These are phyloP conservation scores for Machimus atricapillus DNA, from an alignment of 2,888 invertebrate species.

Conservation along the genomic window DNA sequence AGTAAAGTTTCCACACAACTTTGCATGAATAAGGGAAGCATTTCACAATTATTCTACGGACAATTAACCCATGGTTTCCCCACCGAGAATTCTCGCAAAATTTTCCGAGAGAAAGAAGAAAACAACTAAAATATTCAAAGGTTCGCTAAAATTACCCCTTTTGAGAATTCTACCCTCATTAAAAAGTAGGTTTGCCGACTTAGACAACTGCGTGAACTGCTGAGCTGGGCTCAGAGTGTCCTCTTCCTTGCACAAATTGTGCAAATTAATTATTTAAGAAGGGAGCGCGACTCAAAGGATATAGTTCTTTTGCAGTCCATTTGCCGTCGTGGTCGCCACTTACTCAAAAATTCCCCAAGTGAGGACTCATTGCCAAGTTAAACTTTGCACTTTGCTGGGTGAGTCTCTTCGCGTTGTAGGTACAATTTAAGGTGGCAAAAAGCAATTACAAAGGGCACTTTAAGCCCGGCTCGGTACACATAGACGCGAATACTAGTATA, in stretches of 20 bases:
- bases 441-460: background rate
- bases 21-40: background rate
- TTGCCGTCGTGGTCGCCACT: background rate
- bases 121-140: background rate
- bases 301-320: background rate
- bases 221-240: background rate
- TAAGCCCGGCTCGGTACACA: background rate
- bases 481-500: background rate
- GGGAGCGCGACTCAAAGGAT: background rate
- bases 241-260: background rate
- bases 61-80: background rate
- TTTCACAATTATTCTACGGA: background rate
- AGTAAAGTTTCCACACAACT: background rate
- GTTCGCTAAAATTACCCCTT: background rate
- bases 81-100: background rate
- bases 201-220: background rate
- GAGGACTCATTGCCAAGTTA: background rate
- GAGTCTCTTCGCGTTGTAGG: background rate
- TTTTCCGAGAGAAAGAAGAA: background rate
- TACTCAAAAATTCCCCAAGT: background rate
- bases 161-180: background rate
- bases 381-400: background rate
- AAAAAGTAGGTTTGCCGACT: background rate
- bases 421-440: background rate
- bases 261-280: background rate